A percentile compares a stretch with the other conserved stretches of the same genome.
Evolutionary conservation across 2,888 invertebrate genomes (phyloP).

Genomic region (Orthonychiurus folsomi): DNA sequence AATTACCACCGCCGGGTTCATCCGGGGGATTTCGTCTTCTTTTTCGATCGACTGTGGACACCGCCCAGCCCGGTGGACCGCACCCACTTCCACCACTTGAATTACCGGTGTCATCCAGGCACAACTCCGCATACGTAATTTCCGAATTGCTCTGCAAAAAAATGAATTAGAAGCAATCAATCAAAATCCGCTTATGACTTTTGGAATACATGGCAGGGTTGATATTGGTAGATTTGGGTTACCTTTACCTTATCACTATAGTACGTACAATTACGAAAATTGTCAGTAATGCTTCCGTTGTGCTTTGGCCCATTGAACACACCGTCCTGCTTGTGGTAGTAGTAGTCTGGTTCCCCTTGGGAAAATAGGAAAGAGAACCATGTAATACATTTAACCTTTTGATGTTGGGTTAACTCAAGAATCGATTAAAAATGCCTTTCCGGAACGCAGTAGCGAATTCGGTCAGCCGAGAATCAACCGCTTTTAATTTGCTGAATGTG

Average conservation of each 20-base stretch:
- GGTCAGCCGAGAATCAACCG: too few relatives aligned
- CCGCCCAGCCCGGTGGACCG: conserved; percentile 27
- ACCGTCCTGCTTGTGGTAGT: conserved; percentile 35
- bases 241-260: conserved; percentile 40
- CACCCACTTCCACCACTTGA: conserved; percentile 20
- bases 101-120: conserved; percentile 48
- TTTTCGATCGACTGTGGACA: conserved; percentile 42
- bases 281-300: conserved; percentile 40
- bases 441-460: too few relatives aligned
- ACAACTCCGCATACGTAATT: conserved; percentile 56
- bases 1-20: conserved; percentile 50
- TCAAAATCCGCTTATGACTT: too few relatives aligned
- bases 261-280: conserved; percentile 40
- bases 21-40: conserved; percentile 50
- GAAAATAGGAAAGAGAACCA: conserved; percentile 1
- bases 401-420: too few relatives aligned
- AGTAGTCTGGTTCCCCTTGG: conserved; percentile 28
- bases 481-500: too few relatives aligned
- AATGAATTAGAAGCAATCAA: too few relatives aligned
- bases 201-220: background rate
- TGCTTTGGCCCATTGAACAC: conserved; percentile 39
- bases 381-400: background rate
- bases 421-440: too few relatives aligned
- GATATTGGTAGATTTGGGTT: too few relatives aligned
- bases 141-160: conserved; percentile 46